Evolutionary conservation across 2,888 invertebrate genomes (phyloP), one percentile per base, ranked within the genome.

Genomic region (Scaptomyza reducta): DNA sequence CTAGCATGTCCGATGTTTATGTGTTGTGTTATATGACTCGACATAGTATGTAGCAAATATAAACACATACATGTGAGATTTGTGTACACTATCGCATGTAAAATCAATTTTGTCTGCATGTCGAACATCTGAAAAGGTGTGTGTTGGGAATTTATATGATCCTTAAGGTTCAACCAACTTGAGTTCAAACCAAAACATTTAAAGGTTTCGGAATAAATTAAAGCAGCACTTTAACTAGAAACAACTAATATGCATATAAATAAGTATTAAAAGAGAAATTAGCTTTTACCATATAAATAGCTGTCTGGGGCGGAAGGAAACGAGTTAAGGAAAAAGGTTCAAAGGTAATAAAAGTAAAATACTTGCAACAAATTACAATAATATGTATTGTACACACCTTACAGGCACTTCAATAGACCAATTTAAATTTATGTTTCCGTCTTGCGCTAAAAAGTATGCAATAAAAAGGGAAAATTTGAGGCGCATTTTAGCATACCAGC

Each of bases 111-210:
- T n/a, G 57, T 58, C 41, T 57, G 54, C 69, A 41, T 57, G 68
- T 54, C 51, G 62, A 69, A 46, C 45, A 38, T 42, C 33, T 22
- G 18, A 42, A 46, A 65, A 25, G 22, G 38, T 25, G 9, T 74
- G 53, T 74, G 55, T 62, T 33, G n/a, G 13, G n/a, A 53, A 33
- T 55, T 50, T 2, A 33, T 53, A 22, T 42, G 35, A 10, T 44
- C 14, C 38, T 14, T 51, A 46, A 9, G 25, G 78, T 83, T 86
- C 84, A 86, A 72, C 63, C 57, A 72, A 65, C 81, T 57, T 25
- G 60, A 62, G 87, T 86, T 81, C 81, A 86, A 62, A 55, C 63
- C 14, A 13, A 35, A 9, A 10, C 44, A 10, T 42, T 51, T 31
- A 42, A 47, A 40, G 18, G 31, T 38, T 49, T 16, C 35, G 42